Evolutionary conservation across 2,113 vertebrate species (phyloP), one percentile per base, ranked within the genome.

Genomic region (Peucedramus taeniatus): DNA sequence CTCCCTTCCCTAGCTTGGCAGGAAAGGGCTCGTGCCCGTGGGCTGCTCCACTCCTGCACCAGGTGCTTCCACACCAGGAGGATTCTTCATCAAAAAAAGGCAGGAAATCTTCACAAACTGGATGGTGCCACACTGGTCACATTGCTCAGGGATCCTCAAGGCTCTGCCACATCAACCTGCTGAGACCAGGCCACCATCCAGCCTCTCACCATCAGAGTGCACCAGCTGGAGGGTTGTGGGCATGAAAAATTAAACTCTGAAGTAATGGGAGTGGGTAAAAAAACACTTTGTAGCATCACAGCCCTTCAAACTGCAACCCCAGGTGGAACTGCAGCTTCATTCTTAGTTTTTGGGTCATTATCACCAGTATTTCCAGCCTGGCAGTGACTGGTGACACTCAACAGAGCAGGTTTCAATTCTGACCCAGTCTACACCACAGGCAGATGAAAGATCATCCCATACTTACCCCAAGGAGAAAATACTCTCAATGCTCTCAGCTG

Each of bases 71-170:
- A 24, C 3, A 4, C 9, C 61, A 31, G 28, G 50, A 60, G 33
- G 21, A 56, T 79, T 35, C 40, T 40, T 21, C 45, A 16, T 15
- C 16, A 8, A 11, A 51, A 75, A 19, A 42, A 27, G 42, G 5
- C 10, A 24, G 35, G 33, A 47, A 89, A 59, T 35, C 39, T 39
- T 51, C 61, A 18, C 12, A 6, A 44, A 61, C 9, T 45, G 42
- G 50, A 4, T 35, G 39, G 13, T 53, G 27, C 21, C 0, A 0
- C 20, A 59, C 63, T 28, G 7, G 2, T 28, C 33, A 56, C 11
- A 30, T 13, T 19, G 21, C 65, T 63, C 35, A 27, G 75, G 35
- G 61, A 27, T 82, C 51, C 69, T 47, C 2, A 5, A 37, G 60
- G 39, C 10, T 60, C 35, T 83, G 40, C 11, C 20, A 9, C 65